Evolutionary conservation across 2,113 vertebrate species (phyloP).

Genomic region (Chionis minor): DNA sequence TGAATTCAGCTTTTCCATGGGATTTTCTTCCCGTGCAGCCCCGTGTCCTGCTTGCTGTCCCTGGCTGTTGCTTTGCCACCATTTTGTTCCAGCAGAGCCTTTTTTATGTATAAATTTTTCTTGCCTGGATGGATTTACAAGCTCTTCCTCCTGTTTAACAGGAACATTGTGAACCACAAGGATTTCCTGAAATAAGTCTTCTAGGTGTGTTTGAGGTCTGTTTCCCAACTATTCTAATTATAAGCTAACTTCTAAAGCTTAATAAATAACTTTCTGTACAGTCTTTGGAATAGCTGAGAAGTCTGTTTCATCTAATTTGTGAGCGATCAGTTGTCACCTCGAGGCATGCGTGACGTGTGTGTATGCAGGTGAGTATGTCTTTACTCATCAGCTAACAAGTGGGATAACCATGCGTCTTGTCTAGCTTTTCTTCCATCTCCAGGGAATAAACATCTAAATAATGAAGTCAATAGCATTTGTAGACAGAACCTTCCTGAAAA

Average conservation of each 20-base stretch:
- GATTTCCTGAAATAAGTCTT: conserved; percentile 33
- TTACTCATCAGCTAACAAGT: background rate
- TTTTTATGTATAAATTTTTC: background rate
- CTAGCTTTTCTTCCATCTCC: background rate
- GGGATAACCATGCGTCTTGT: background rate
- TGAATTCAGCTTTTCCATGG: background rate
- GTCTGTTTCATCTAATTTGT: background rate
- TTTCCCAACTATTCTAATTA: background rate
- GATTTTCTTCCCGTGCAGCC: background rate
- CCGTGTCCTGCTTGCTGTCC: background rate
- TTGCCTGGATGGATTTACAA: background rate
- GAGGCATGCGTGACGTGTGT: background rate
- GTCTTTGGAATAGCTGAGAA: background rate
- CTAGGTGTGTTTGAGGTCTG: background rate
- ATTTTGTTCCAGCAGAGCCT: background rate
- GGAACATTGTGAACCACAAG: background rate
- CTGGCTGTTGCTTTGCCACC: background rate
- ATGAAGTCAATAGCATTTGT: background rate
- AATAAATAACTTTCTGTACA: background rate
- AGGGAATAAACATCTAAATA: background rate
- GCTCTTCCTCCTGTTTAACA: conserved; percentile 10
- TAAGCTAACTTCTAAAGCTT: background rate
- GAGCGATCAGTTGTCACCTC: background rate
- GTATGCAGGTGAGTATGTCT: background rate
- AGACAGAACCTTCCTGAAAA: background rate